Conservation (phyloP, 1,140 invertebrate genomes). For the Heterodera carotae region DNA sequence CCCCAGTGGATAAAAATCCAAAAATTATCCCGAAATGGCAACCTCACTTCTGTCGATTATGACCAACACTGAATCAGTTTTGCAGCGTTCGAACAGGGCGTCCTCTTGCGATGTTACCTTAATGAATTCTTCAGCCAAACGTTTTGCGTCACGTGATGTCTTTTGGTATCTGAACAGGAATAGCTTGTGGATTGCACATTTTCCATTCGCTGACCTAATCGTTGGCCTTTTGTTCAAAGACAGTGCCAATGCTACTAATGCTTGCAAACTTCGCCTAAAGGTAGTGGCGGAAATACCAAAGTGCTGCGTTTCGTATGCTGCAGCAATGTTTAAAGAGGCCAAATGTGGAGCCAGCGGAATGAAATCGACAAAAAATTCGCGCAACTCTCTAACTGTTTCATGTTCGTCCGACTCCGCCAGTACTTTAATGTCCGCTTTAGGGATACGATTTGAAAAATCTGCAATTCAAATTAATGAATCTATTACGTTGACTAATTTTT, state of each 20-base stretch:
- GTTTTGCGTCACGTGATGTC: conserved; percentile 80
- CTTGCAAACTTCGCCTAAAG: conserved; percentile 80
- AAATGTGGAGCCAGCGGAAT: conserved; percentile 58
- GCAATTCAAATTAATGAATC: conserved; percentile 50
- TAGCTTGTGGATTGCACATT: neutral
- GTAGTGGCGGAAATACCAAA: conserved; percentile 72
- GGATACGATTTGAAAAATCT: conserved; percentile 98
- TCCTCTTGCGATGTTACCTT: conserved; percentile 59
- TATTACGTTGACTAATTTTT: too few relatives aligned
- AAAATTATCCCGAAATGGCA: conserved; percentile 73
- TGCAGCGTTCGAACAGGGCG: conserved; percentile 58
- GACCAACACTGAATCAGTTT: conserved; percentile 45
- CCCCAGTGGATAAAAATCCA: conserved; percentile 68
- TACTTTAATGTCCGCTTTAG: conserved; percentile 91
- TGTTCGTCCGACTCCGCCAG: conserved; percentile 95
- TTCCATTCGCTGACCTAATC: conserved; percentile 69
- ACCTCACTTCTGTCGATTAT: conserved; percentile 53
- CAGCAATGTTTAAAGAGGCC: conserved; percentile 40
- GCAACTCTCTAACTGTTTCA: conserved; percentile 83
- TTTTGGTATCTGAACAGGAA: conserved; percentile 74
- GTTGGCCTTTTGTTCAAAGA: conserved; percentile 86
- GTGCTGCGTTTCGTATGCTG: conserved; percentile 49
- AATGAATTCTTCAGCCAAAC: conserved; percentile 81
- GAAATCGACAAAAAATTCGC: conserved; percentile 46
- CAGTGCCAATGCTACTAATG: conserved; percentile 82